Base-by-base conservation (phyloP, 2,888 invertebrate genomes). In the Venusia cambrica region DNA sequence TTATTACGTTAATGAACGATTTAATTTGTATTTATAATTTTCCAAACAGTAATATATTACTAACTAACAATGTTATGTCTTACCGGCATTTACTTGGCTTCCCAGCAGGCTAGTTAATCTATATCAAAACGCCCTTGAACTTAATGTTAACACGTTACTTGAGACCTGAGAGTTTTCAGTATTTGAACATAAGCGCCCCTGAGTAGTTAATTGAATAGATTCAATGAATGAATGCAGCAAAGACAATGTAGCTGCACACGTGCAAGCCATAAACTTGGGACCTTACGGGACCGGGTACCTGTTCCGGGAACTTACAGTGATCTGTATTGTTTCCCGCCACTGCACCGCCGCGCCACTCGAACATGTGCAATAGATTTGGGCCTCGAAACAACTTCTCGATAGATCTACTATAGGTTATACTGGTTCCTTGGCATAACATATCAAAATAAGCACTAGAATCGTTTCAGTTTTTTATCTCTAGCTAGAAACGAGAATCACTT, bases 241-340 rank as follows among this genome's bases (percentile, higher is more conserved):
- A 55, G 58, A 66, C 67, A 72, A 74, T 73, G 41, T 34, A 25
- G 31, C 54, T 43, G 68, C 71, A 75, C 79, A 80, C 76, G 80
- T 81, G 80, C 75, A 78, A 62, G 57, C 51, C 69, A 64, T 73
- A 71, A 77, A 75, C 51, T 61, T n/a, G n/a, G 51, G 63, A 65
- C 59, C 57, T 47, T 45, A 38, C 41, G 39, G 51, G 25, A 45
- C 39, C 57, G 54, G 56, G 53, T 73, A 70, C 64, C 69, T 68
- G 67, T 76, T 78, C 73, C 39, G 8, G 50, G 73, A 77, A 75
- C 40, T 45, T 35, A 43, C 45, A 39, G 35, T 44, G 45, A 50
- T 38, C 36, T 25, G 31, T 35, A 62, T 74, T 74, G 73, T 76
- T 53, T 69, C 39, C 15, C 5, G n/a, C 25, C 20, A 29, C 43